Conservation (phyloP, 2,888 invertebrate genomes). For the Ametastegia equiseti region DNA sequence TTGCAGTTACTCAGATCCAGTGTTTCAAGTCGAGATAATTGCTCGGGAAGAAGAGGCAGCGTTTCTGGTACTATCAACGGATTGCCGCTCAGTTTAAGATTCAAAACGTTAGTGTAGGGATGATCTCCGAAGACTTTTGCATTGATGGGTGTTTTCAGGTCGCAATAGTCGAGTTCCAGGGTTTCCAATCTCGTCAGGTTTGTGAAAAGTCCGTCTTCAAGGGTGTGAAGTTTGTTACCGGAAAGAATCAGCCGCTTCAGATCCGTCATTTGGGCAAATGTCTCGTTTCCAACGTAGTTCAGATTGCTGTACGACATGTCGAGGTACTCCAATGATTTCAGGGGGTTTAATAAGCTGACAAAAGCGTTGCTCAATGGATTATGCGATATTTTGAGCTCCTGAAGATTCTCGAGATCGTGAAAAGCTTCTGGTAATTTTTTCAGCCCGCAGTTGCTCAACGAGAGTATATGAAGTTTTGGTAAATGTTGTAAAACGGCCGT, state of each 20-base stretch:
- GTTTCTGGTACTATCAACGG: slow-evolving; percentile 80
- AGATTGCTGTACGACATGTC: slow-evolving; percentile 87
- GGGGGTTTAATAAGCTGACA: slow-evolving; percentile 81
- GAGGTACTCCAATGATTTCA: slow-evolving; percentile 82
- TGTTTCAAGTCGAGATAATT: slow-evolving; percentile 81
- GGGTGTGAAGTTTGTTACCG: slow-evolving; percentile 82
- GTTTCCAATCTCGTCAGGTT: slow-evolving; percentile 83
- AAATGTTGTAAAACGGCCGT: slow-evolving; percentile 82
- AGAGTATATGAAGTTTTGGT: slow-evolving; percentile 82
- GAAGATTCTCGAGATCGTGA: slow-evolving; percentile 81
- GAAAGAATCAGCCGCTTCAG: slow-evolving; percentile 83
- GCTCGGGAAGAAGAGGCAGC: slow-evolving; percentile 82
- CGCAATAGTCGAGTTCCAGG: slow-evolving; percentile 84
- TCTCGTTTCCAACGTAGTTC: slow-evolving; percentile 81
- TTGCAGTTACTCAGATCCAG: slow-evolving; percentile 84
- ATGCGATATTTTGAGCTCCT: slow-evolving; percentile 84
- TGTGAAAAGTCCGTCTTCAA: slow-evolving; percentile 83
- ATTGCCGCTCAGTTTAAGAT: slow-evolving; percentile 84
- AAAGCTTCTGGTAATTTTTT: slow-evolving; percentile 83
- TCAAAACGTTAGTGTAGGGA: slow-evolving; percentile 81
- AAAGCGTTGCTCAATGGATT: slow-evolving; percentile 85
- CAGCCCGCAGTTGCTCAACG: slow-evolving; percentile 83
- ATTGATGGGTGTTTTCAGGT: slow-evolving; percentile 81
- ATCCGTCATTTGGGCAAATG: slow-evolving; percentile 84
- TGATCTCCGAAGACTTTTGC: slow-evolving; percentile 84